Conservation (phyloP, 2,797 vertebrate genomes). For the Brachyalestes nurse region DNA sequence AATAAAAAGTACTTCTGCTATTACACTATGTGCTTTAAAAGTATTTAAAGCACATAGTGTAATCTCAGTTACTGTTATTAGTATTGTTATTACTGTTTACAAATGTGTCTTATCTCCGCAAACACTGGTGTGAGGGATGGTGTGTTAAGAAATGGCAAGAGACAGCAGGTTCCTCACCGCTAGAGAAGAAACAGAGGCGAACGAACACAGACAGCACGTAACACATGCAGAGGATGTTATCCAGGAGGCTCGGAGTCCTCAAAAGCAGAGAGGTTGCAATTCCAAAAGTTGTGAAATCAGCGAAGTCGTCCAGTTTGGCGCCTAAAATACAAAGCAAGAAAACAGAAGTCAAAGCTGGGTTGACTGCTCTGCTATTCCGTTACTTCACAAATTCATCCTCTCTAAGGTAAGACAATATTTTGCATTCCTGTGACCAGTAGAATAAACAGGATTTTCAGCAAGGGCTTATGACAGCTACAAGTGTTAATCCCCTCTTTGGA, state of each 20-base stretch:
- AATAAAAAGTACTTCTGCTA: background rate
- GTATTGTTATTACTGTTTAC: too few relatives aligned
- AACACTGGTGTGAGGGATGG: too few relatives aligned
- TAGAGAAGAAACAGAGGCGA: constrained; percentile 89
- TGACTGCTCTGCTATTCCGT: too few relatives aligned
- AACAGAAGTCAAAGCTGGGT: background rate
- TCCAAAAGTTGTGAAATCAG: constrained; percentile 92
- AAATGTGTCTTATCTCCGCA: too few relatives aligned
- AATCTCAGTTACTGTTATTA: too few relatives aligned
- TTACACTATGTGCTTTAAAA: too few relatives aligned
- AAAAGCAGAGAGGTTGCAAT: constrained; percentile 89
- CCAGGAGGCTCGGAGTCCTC: constrained; percentile 79
- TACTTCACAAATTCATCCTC: background rate
- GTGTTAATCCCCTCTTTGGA: background rate
- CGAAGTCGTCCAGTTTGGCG: constrained; percentile 90
- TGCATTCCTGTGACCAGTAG: background rate
- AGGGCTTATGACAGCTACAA: background rate
- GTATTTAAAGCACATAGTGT: too few relatives aligned
- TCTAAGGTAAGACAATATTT: background rate
- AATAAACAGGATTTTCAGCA: background rate
- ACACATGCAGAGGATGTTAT: constrained; percentile 82
- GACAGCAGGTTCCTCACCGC: constrained; percentile 74
- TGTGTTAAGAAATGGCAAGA: background rate
- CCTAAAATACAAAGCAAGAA: constrained; percentile 70
- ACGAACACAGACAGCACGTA: constrained; percentile 86